Evolutionary conservation across 2,888 invertebrate genomes (phyloP).

Genomic region (Pterostichus niger): DNA sequence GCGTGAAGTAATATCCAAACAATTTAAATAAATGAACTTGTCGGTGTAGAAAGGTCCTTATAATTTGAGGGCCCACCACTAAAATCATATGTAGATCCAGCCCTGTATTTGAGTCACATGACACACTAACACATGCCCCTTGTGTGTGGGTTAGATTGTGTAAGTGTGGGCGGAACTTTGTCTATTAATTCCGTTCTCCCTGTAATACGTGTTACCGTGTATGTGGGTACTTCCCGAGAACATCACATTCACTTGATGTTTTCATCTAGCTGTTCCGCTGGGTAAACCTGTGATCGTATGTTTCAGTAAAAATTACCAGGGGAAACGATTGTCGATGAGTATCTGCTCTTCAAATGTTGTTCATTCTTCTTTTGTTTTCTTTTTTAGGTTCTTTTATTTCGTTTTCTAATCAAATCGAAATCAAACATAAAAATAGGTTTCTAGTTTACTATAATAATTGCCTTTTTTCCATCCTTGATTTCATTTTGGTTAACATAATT

Average conservation of each 20-base stretch:
- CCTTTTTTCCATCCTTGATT: too few relatives aligned
- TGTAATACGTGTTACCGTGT: slow-evolving; percentile 58
- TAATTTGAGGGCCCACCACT: too few relatives aligned
- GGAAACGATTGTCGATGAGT: background rate
- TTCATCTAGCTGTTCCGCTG: slow-evolving; percentile 36
- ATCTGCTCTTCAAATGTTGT: background rate
- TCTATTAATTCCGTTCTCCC: slow-evolving; percentile 55
- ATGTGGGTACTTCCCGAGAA: slow-evolving; percentile 31
- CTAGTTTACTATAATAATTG: too few relatives aligned
- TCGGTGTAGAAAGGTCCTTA: too few relatives aligned
- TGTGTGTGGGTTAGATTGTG: slow-evolving; percentile 26
- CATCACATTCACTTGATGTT: slow-evolving; percentile 43
- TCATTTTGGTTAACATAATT: too few relatives aligned
- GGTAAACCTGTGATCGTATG: background rate
- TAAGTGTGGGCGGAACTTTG: slow-evolving; percentile 50
- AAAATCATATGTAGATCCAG: background rate
- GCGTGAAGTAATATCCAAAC: too few relatives aligned
- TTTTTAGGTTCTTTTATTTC: background rate
- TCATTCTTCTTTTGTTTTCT: slow-evolving; percentile 6
- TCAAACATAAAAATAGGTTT: too few relatives aligned
- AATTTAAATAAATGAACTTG: too few relatives aligned
- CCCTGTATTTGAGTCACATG: background rate
- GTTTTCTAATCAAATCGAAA: too few relatives aligned
- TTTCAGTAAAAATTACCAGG: slow-evolving; percentile 18
- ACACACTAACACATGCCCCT: slow-evolving; percentile 25